Base-by-base conservation (phyloP, 64 coral and sea anemone genomes). In the Montipora efflorescens region DNA sequence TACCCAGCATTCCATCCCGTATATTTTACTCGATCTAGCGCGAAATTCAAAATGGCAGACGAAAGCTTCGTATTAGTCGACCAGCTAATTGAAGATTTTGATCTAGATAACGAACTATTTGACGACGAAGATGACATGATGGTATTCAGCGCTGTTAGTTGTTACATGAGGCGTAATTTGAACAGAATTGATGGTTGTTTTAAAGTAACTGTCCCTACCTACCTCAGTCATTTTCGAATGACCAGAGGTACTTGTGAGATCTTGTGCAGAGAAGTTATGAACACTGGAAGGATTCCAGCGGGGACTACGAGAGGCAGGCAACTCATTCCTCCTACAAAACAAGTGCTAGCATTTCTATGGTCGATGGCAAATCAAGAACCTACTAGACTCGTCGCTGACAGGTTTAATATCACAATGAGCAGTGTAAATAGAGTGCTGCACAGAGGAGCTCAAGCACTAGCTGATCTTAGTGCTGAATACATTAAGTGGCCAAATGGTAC, bases 191-290 rank as follows among this genome's bases (percentile, higher is more conserved):
- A 81, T 8, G 78, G 78, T 2, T 82, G 15, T 82, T 82, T 50
- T 72, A 49, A 91, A 20, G 13, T 3, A 14, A 91, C 89, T 22
- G 4, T 91, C 16, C 62, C 22, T 43, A 45, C 55, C 8, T 91
- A 91, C 61, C 52, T 55, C 52, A 55, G 52, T 55, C 52, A 55
- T 55, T 55, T 55, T 55, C 52, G 52, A 55, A 55, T 55, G 91
- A 70, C 82, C 4, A 88, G 46, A 48, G 47, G 21, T 13, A 88
- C 87, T 9, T 83, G 5, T 7, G 93, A 90, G 79, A 77, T 84
- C n/a, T 16, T 94, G 8, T 94, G 49, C 75, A 88, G 92, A 47
- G 50, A 94, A 94, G 90, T 94, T 8, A 61, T 94, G 19, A 89
- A 83, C 36, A 83, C 79, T 15, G 87, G 87, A 55, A 72, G 7